Conservation (phyloP, 2,797 vertebrate species). For the Bradypodion pumilum region DNA sequence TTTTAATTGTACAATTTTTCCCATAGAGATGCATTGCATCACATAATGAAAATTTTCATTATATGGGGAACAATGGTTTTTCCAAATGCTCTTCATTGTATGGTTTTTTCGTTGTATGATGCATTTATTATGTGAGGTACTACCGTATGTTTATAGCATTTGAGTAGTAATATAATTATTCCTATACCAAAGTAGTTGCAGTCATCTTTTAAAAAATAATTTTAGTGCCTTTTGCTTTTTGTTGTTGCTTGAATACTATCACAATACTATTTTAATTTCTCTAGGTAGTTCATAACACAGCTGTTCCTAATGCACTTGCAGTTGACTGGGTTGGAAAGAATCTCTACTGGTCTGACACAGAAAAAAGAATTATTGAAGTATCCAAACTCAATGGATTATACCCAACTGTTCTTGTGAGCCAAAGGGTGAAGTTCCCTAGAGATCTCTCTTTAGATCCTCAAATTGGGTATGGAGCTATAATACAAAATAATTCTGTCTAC, state of each 20-base stretch:
- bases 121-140: no score
- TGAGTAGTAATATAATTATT: slow-evolving; percentile 5
- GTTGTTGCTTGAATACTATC: slow-evolving; percentile 21
- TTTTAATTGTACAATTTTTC: no score
- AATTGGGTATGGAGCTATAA: slow-evolving; percentile 81
- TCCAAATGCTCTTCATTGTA: no score
- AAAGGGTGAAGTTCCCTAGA: slow-evolving; percentile 89
- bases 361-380: slow-evolving; percentile 94
- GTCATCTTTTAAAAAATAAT: neutral
- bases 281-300: slow-evolving; percentile 93
- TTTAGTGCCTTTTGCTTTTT: slow-evolving; percentile 1
- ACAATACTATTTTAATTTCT: slow-evolving; percentile 55
- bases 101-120: no score
- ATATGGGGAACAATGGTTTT: no score
- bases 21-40: no score
- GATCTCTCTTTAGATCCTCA: slow-evolving; percentile 91
- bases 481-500: slow-evolving; percentile 23
- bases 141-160: no score
- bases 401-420: slow-evolving; percentile 89
- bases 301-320: slow-evolving; percentile 92
- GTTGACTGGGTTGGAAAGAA: slow-evolving; percentile 99
- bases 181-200: neutral
- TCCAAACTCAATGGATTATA: slow-evolving; percentile 96
- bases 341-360: slow-evolving; percentile 96
- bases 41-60: no score